Percentiles rank a stretch among this genome's conserved stretches.
Conservation (phyloP, 2,113 vertebrate genomes). For the Daubentonia madagascariensis region DNA sequence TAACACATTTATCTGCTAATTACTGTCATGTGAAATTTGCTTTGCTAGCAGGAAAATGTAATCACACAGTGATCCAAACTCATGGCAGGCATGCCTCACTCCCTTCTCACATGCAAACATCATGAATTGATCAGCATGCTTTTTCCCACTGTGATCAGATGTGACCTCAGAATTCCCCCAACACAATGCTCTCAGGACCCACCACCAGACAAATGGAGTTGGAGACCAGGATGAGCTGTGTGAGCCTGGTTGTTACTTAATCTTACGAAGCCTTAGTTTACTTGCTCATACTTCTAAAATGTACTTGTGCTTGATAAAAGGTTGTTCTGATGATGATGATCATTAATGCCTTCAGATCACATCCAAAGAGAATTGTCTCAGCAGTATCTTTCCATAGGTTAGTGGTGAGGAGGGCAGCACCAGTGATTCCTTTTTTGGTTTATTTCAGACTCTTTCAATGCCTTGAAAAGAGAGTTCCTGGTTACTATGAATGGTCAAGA, state of each 20-base stretch:
- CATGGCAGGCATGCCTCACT: neutral
- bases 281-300: neutral
- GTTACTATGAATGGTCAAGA: neutral
- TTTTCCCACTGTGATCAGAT: neutral
- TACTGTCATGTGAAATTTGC: slow-evolving; percentile 32
- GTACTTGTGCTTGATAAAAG: neutral
- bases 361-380: neutral
- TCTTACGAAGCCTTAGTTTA: neutral
- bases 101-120: neutral
- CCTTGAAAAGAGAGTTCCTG: neutral
- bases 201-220: neutral
- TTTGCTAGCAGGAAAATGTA: slow-evolving; percentile 24
- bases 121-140: neutral
- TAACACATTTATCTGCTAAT: slow-evolving; percentile 48
- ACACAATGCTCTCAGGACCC: neutral
- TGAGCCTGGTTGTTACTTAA: neutral
- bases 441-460: neutral
- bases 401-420: neutral
- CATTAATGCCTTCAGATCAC: neutral
- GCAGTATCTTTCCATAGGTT: neutral
- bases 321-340: neutral
- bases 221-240: neutral
- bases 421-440: neutral
- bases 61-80: neutral
- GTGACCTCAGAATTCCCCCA: neutral